Percentiles rank a stretch among this genome's conserved stretches.
Evolutionary conservation across 2,888 invertebrate species (phyloP).

Genomic region (Idaea aversata): DNA sequence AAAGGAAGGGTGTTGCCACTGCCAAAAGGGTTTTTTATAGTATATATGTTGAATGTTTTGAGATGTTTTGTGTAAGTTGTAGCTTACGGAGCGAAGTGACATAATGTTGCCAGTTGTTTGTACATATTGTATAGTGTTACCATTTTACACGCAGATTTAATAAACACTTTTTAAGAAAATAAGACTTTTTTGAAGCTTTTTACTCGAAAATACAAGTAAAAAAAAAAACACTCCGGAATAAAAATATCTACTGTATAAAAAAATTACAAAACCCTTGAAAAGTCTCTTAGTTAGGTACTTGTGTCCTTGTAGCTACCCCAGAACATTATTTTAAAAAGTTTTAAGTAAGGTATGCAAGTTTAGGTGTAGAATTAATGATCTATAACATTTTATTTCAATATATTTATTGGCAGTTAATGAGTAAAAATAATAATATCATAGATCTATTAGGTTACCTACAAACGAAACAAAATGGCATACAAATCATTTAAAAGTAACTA

Average conservation of each 20-base stretch:
- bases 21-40: slow-evolving; percentile 47
- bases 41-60: slow-evolving; percentile 43
- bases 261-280: no score
- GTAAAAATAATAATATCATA: slow-evolving; percentile 55
- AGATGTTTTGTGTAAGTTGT: slow-evolving; percentile 43
- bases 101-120: slow-evolving; percentile 33
- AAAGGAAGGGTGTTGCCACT: slow-evolving; percentile 18
- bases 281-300: no score
- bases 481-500: slow-evolving; percentile 52
- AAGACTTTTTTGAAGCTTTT: neutral
- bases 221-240: no score
- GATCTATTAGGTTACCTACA: slow-evolving; percentile 50
- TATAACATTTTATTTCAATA: slow-evolving; percentile 11
- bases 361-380: neutral
- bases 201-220: neutral
- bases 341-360: neutral
- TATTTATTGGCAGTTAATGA: slow-evolving; percentile 66
- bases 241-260: no score
- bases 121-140: slow-evolving; percentile 66
- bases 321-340: no score
- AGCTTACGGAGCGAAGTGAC: slow-evolving; percentile 20
- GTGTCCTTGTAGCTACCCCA: no score
- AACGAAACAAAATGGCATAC: slow-evolving; percentile 64
- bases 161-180: slow-evolving; percentile 38
- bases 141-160: slow-evolving; percentile 57